Conservation (phyloP, 1,140 invertebrate genomes). For the Chelonus insularis region DNA sequence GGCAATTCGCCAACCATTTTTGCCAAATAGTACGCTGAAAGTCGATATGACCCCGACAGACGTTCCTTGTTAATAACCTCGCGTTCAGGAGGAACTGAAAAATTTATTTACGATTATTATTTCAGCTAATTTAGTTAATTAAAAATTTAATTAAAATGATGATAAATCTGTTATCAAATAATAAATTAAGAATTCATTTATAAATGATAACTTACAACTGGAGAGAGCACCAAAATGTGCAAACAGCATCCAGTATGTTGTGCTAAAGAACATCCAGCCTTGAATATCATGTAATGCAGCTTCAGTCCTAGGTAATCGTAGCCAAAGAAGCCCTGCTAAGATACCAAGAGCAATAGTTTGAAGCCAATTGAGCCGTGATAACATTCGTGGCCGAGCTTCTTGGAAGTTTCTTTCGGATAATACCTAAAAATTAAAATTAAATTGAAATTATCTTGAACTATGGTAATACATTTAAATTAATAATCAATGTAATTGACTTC, state of each 20-base stretch:
- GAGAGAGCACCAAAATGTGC: slow-evolving; percentile 79
- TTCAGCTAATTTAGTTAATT: not conserved
- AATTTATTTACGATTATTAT: not conserved
- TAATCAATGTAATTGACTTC: too few relatives aligned
- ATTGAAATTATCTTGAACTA: too few relatives aligned
- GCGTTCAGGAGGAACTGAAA: slow-evolving; percentile 76
- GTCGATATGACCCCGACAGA: slow-evolving; percentile 77
- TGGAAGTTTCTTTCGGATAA: slow-evolving; percentile 79
- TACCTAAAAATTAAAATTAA: too few relatives aligned
- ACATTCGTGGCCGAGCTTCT: slow-evolving; percentile 76
- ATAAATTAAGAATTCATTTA: not conserved
- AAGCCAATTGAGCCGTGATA: slow-evolving; percentile 81
- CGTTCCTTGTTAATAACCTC: slow-evolving; percentile 85
- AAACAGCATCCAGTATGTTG: slow-evolving; percentile 86
- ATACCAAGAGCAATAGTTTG: slow-evolving; percentile 76
- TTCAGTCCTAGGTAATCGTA: slow-evolving; percentile 75
- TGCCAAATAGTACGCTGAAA: slow-evolving; percentile 84
- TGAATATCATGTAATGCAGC: slow-evolving; percentile 78
- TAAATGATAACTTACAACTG: slow-evolving; percentile 66
- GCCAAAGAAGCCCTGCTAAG: slow-evolving; percentile 79
- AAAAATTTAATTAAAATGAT: not conserved
- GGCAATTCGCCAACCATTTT: slow-evolving; percentile 85
- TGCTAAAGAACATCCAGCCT: slow-evolving; percentile 87
- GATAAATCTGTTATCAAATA: too few relatives aligned
- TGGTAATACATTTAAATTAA: slow-evolving; percentile 12